Evolutionary conservation across 2,888 invertebrate species (phyloP), one percentile per base, ranked within the genome.

Genomic region (Leistus spinibarbis): DNA sequence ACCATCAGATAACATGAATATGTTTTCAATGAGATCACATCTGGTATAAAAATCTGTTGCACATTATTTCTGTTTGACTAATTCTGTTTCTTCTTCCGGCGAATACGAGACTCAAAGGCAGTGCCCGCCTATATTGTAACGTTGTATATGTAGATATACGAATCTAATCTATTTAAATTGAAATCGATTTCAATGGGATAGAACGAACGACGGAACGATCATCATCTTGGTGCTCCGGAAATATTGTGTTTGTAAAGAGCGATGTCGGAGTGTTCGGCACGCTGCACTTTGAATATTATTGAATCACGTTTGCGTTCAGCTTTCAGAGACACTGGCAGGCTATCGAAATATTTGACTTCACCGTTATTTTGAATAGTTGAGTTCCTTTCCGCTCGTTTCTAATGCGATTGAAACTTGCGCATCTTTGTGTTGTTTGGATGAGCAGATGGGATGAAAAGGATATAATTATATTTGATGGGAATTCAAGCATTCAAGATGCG

Each of bases 141-240:
- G 40, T 40, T 40, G 13, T 40, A 9, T 27, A 27, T 27, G 40
- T 40, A 62, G 63, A 20, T 69, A 22, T 62, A 64, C 64, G 27
- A 22, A 24, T 13, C 40, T 70, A 70, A 70, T 72, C 53, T 66
- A 72, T 72, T 72, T 66, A 72, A 72, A 72, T 72, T 72, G 72
- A 27, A 66, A 19, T 57, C 72, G 66, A 72, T 65, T 72, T 65
- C 57, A 72, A 65, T 57, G n/a, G 63, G 40, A 70, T 69, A n/a
- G n/a, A n/a, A 66, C 67, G 67, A 54, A 56, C 20, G 54, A 56
- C 23, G 22, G 23, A 68, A 56, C 23, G 22, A 40, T 40, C 40
- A 40, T 40, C 40, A 60, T 60, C 60, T 53, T 69, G 60, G 60
- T 40, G 53, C 67, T 62, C 60, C 53, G 64, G 64, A 71, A 71